These are phyloP conservation scores for Hestina assimilis DNA, from an alignment of 1,140 invertebrate species.

Conservation along the genomic window DNA sequence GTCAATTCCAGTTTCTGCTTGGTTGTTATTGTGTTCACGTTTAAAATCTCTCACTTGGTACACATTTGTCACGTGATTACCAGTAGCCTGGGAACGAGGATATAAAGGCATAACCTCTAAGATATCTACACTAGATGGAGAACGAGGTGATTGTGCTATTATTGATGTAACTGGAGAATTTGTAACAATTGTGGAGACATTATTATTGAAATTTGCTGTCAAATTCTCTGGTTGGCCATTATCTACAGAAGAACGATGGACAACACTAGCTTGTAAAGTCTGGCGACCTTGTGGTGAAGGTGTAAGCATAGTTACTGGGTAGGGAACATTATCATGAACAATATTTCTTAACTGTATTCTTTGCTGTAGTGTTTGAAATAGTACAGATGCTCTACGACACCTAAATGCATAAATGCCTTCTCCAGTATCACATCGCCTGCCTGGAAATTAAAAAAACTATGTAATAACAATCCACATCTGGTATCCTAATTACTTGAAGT, in stretches of 20 bases:
- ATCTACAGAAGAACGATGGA: constrained; percentile 67
- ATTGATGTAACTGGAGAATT: constrained; percentile 44
- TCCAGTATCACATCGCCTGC: constrained; percentile 93
- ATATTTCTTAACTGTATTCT: constrained; percentile 85
- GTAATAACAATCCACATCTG: too few relatives aligned
- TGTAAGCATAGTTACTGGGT: constrained; percentile 70
- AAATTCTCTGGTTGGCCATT: constrained; percentile 53
- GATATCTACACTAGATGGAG: constrained; percentile 77
- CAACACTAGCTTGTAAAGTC: constrained; percentile 66
- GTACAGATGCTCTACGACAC: constrained; percentile 90
- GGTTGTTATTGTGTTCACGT: constrained; percentile 76
- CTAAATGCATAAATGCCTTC: constrained; percentile 97
- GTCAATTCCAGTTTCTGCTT: constrained; percentile 50
- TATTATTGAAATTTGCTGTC: constrained; percentile 38
- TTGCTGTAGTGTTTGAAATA: constrained; percentile 94
- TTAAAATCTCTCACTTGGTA: constrained; percentile 74
- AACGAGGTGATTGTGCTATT: constrained; percentile 71
- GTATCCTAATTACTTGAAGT: too few relatives aligned
- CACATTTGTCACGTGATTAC: constrained; percentile 72
- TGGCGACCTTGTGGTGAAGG: constrained; percentile 63
- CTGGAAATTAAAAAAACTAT: constrained; percentile 43
- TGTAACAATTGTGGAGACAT: constrained; percentile 38
- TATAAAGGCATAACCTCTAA: constrained; percentile 76
- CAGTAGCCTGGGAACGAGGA: constrained; percentile 52
- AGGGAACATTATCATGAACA: constrained; percentile 79